Percentiles rank a stretch among this genome's conserved stretches.
Evolutionary conservation across 2,797 vertebrate genomes (phyloP).

Genomic region (Lepus townsendii): DNA sequence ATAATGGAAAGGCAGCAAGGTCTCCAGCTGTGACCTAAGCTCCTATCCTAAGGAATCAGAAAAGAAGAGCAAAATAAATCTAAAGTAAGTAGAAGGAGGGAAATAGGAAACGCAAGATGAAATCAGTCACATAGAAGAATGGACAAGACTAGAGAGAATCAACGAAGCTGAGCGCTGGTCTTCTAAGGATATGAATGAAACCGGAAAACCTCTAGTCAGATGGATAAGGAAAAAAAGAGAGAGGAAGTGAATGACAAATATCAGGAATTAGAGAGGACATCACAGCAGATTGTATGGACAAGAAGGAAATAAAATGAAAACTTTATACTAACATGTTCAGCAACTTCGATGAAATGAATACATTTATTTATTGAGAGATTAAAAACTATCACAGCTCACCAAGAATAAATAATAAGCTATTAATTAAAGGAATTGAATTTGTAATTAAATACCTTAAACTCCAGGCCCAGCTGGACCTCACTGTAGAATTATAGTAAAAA

Average conservation of each 20-base stretch:
- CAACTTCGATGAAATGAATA: not conserved
- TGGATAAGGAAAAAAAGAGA: not conserved
- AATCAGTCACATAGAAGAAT: not conserved
- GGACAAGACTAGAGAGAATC: not conserved
- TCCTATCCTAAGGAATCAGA: not conserved
- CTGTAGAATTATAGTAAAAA: not conserved
- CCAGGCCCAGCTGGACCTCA: not conserved
- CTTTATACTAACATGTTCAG: not conserved
- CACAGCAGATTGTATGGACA: not conserved
- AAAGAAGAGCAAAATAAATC: not conserved
- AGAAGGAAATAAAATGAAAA: not conserved
- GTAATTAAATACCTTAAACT: not conserved
- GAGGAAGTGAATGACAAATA: not conserved
- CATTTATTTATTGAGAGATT: not conserved
- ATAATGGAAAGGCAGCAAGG: not conserved
- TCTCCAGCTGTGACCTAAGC: not conserved
- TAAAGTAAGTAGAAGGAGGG: not conserved
- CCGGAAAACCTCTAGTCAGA: not conserved
- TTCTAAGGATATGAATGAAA: conserved; percentile 28
- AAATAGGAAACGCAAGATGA: not conserved
- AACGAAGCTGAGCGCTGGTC: not conserved
- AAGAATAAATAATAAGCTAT: not conserved
- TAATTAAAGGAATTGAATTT: not conserved
- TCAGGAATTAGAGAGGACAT: not conserved
- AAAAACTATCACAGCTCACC: not conserved